Evolutionary conservation across 2,888 invertebrate species (phyloP), one percentile per base, ranked within the genome.

Genomic region (Endomychus coccineus): DNA sequence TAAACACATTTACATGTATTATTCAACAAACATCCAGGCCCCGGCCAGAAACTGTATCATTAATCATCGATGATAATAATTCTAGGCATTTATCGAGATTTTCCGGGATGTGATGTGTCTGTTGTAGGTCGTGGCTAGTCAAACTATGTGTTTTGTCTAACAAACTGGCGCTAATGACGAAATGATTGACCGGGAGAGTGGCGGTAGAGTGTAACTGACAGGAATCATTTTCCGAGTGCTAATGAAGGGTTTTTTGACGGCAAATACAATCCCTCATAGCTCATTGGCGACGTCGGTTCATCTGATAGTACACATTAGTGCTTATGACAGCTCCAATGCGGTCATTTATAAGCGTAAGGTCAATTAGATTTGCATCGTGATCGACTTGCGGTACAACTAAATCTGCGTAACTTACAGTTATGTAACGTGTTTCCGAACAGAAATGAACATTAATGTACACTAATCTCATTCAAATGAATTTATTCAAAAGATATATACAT

Each of bases 221-320:
- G 64, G 62, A 49, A 62, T 64, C 64, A 62, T 64, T 64, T 64
- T 61, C 59, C 59, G 57, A 61, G 62, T 64, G 62, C 59, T 66
- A 65, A 65, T 66, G 64, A 65, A 65, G 64, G 58, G 59, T 62
- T 62, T 64, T 63, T 65, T 62, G 56, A 56, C 52, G 53, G 50
- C 53, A 54, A 55, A 60, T 62, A 54, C 58, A 54, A 59, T 55
- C 58, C 57, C 58, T 56, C 59, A 57, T 59, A 60, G 63, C 55
- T 62, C 58, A 61, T 58, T 56, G 61, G 55, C 53, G 57, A 54
- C 55, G 59, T 52, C 56, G 56, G 54, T 53, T 56, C 56, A 56
- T 60, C 60, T 58, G 61, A 61, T 59, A 60, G 60, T 58, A 59
- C 58, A 58, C 56, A 58, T 63, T 64, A 63, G 63, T 65, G 65